Base-by-base conservation (phyloP, 1,140 invertebrate species). In the Formica exsecta region DNA sequence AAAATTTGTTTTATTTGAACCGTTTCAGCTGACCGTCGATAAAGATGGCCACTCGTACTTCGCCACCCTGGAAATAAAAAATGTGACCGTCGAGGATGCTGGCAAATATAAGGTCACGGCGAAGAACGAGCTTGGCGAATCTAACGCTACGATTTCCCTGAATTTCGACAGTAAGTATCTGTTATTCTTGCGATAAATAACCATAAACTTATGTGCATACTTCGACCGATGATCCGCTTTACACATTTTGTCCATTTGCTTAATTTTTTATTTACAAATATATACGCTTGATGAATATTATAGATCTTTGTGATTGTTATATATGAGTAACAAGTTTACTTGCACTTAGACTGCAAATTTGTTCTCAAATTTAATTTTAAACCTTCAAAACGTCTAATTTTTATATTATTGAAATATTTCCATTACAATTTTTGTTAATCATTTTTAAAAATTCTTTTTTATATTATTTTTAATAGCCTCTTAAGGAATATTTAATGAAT, bases 31-130 rank as follows among this genome's bases (percentile, higher is more conserved):
- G 92, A 97, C 96, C 92, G 97, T 98, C 91, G 97, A 98, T 93
- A 98, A 98, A 95, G 98, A 99, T 95, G 98, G 98, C 81, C 98
- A 98, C 94, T 98, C 98, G 91, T 99, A 98, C 96, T 98, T 98
- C 96, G 98, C 98, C 90, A 98, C 98, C 70, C 96, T 99, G 94
- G 98, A 98, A 96, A 98, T 99, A 93, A 97, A 97, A 96, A 98
- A 98, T 95, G 98, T 99, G 87, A 98, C 98, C 80, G 98, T 99
- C 92, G 98, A 99, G 96, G 98, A 99, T 96, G 98, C 98, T 95
- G 98, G 98, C 92, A 99, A 99, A 96, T 99, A 99, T 95, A 98
- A 98, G 96, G 98, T 99, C 91, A 98, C 98, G 89, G 98, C 98
- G 91, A 99, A 99, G 95, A 99, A 99, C 96, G 98, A 99, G 95